Percentiles rank a stretch among this genome's conserved stretches.
Conservation (phyloP, 35 echinoderm and acorn worm genomes). For the Stichopus chloronotus region DNA sequence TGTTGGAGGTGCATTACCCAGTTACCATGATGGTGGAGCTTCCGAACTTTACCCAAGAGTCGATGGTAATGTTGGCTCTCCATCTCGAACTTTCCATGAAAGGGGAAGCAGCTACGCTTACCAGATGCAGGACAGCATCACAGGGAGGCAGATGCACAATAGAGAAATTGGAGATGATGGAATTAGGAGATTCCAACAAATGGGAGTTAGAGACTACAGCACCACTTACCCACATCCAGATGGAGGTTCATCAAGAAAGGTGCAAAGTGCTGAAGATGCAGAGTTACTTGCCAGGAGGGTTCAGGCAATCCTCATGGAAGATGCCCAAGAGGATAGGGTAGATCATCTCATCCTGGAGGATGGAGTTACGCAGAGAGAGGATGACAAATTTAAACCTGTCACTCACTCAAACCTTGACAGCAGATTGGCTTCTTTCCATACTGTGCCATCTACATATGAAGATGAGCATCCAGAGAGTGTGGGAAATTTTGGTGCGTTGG, state of each 20-base stretch:
- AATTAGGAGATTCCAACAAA: neutral
- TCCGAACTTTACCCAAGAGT: neutral
- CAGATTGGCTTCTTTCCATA: neutral
- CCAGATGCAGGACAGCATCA: neutral
- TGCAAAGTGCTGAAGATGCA: neutral
- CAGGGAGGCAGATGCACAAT: neutral
- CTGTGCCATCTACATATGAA: neutral
- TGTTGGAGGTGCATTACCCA: neutral
- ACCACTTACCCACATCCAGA: neutral
- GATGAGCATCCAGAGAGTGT: neutral
- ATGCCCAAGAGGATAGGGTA: conserved; percentile 56
- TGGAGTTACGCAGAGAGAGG: neutral
- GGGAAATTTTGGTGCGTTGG: conserved; percentile 51
- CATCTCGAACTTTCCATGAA: neutral
- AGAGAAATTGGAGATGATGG: neutral
- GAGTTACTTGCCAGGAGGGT: conserved; percentile 60
- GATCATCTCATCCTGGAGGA: conserved; percentile 43
- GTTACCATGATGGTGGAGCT: neutral
- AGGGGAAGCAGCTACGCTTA: conserved; percentile 1
- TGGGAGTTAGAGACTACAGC: neutral
- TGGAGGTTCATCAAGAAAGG: neutral
- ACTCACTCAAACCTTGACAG: neutral
- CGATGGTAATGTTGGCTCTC: neutral
- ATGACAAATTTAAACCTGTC: neutral
- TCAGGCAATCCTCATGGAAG: conserved; percentile 51